Evolutionary conservation across 2,797 vertebrate species (phyloP).

Genomic region (Sternarchorhynchus goeldii): DNA sequence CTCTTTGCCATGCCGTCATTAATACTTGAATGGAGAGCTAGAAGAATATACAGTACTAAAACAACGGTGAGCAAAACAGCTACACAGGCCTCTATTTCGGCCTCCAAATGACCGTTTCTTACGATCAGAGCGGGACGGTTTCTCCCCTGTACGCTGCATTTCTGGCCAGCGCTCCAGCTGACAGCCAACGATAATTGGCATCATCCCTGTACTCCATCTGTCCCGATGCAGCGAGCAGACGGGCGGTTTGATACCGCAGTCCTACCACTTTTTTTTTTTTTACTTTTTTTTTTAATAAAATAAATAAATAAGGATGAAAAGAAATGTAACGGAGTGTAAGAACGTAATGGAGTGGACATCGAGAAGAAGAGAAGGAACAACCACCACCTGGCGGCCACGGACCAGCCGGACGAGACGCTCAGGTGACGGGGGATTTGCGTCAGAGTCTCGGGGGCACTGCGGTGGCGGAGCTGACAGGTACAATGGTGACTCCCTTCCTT

Average conservation of each 20-base stretch:
- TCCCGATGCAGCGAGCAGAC: slow-evolving; percentile 57
- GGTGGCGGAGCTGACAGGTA: slow-evolving; percentile 3
- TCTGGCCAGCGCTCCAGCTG: slow-evolving; percentile 45
- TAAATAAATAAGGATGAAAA: slow-evolving; percentile 12
- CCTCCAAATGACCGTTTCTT: not conserved
- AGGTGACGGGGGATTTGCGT: not conserved
- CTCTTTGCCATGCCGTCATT: not conserved
- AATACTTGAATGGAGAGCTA: slow-evolving; percentile 3
- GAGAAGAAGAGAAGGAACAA: not conserved
- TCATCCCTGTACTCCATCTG: slow-evolving; percentile 67
- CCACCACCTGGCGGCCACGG: not conserved
- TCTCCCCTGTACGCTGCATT: slow-evolving; percentile 29
- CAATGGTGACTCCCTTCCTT: slow-evolving; percentile 12
- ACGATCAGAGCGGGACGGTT: not conserved
- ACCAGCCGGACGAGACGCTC: not conserved
- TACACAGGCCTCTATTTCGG: not conserved
- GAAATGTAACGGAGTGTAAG: not conserved
- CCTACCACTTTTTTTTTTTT: slow-evolving; percentile 4
- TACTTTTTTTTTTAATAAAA: not conserved
- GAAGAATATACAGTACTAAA: not conserved
- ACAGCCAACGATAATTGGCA: slow-evolving; percentile 62
- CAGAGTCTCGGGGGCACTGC: not conserved
- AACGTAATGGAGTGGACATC: not conserved
- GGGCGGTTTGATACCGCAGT: slow-evolving; percentile 53
- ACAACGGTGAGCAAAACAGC: not conserved